Base-by-base conservation (phyloP, 2,113 vertebrate genomes). In the Ceyx margarethae region DNA sequence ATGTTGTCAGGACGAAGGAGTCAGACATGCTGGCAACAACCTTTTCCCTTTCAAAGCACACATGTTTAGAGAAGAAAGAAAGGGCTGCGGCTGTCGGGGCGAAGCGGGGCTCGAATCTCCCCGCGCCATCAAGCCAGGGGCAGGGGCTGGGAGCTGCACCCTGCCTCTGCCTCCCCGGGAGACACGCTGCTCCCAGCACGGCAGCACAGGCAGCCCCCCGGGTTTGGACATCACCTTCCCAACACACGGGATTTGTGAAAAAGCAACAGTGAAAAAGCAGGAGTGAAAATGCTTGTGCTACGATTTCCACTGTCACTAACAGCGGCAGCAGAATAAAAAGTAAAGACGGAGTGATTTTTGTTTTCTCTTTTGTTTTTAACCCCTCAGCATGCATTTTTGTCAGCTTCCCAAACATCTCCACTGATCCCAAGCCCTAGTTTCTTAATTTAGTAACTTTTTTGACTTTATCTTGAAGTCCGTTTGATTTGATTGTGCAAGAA, bases 1-100 rank as follows among this genome's bases (percentile, higher is more conserved):
- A 98, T 97, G 96, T 96, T 96, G 97, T 98, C 97, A 95, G 98
- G 98, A 97, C 97, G 85, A 95, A 97, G 98, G 98, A 98, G 98
- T 97, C 97, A 98, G 98, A 99, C 98, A 97, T 94, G 97, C 97
- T 98, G 98, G 98, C 98, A 98, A 93, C 97, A 93, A 95, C 75
- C 95, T 96, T 96, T 97, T 97, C 96, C 95, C 95, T 96, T 96
- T 96, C 94, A 94, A 94, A 96, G 97, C 96, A 95, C 90, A 90
- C 96, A 97, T 98, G 98, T 98, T 97, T 96, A 81, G 97, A 96
- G 94, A 96, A 96, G 94, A 94, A 96, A 96, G 94, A 77, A 85
- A 90, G 95, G 96, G 96, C 95, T 95, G 95, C 40, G 94, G 89
- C 97, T 76, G 96, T 78, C 94, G 77, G 92, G 94, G 96, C 95